A percentile compares a stretch with the other conserved stretches of the same genome.
phyloP scores from a whole-genome alignment of 2,888 invertebrate species.

The Machimus atricapillus region DNA sequence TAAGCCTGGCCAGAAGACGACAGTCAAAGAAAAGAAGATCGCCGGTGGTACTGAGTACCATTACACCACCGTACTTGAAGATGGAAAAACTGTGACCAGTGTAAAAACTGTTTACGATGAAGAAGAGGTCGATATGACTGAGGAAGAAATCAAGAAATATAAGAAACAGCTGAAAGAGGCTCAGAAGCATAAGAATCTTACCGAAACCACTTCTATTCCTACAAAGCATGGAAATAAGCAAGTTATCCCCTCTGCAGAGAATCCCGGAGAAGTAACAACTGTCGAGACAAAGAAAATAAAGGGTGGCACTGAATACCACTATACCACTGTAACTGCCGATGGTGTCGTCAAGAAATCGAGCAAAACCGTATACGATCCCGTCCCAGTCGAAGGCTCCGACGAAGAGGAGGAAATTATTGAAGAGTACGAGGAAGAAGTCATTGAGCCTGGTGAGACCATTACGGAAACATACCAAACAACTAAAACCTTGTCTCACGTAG shows the following conservation, averaged over 20 bases:
- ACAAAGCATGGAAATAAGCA: constrained; percentile 59
- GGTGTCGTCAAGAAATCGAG: constrained; percentile 60
- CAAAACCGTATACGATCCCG: constrained; percentile 60
- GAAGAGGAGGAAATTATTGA: constrained; percentile 60
- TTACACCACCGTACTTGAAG: constrained; percentile 57
- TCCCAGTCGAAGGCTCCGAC: constrained; percentile 54
- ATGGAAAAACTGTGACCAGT: constrained; percentile 59
- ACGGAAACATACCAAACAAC: constrained; percentile 58
- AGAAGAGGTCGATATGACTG: constrained; percentile 59
- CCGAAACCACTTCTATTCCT: constrained; percentile 58
- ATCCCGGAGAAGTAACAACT: constrained; percentile 61
- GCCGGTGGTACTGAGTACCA: constrained; percentile 58
- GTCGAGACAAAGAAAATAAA: constrained; percentile 61
- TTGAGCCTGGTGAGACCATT: constrained; percentile 61
- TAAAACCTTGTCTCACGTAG: constrained; percentile 48
- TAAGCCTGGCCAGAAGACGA: constrained; percentile 55
- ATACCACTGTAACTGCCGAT: constrained; percentile 60
- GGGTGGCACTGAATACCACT: constrained; percentile 61
- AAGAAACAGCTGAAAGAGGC: constrained; percentile 60
- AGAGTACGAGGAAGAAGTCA: constrained; percentile 61
- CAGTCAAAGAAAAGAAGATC: constrained; percentile 56
- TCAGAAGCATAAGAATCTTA: constrained; percentile 60
- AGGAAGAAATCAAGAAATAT: constrained; percentile 58
- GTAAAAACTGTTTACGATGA: constrained; percentile 61
- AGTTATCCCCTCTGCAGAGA: constrained; percentile 58